A percentile compares a stretch with the other conserved stretches of the same genome.
phyloP scores from a whole-genome alignment of 2,113 vertebrate genomes.

The Saccopteryx bilineata region DNA sequence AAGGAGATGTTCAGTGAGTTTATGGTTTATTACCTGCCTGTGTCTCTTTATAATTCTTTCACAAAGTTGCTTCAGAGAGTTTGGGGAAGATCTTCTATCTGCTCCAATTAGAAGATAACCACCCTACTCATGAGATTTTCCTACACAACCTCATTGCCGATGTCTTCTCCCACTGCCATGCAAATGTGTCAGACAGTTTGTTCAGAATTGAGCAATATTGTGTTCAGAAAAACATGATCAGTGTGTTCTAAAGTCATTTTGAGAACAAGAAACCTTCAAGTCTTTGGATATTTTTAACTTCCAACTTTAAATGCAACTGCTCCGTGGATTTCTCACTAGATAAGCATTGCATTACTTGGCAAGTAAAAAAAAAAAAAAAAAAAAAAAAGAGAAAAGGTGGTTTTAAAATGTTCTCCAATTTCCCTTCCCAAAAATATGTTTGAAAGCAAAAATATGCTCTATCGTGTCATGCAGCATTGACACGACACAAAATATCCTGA shows the following conservation, averaged over 20 bases:
- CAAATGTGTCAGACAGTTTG: neutral
- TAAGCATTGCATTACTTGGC: neutral
- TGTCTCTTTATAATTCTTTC: neutral
- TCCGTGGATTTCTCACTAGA: neutral
- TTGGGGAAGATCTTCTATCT: neutral
- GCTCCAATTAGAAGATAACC: neutral
- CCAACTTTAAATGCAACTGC: neutral
- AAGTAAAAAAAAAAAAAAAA: neutral
- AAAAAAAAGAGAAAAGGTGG: neutral
- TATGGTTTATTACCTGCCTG: neutral
- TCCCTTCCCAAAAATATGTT: neutral
- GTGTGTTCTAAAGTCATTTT: neutral
- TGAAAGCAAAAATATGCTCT: slow-evolving; percentile 37
- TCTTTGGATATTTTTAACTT: neutral
- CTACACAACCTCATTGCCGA: neutral
- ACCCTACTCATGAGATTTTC: neutral
- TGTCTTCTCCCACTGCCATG: neutral
- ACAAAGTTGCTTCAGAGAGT: neutral
- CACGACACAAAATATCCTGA: neutral
- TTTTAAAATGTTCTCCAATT: slow-evolving; percentile 13
- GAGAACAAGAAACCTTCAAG: neutral
- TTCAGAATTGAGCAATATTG: neutral
- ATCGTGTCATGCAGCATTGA: neutral
- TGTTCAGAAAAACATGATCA: slow-evolving; percentile 14
- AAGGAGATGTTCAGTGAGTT: neutral